Evolutionary conservation across 2,797 vertebrate genomes (phyloP).

Genomic region (Pseudochirops corinnae): DNA sequence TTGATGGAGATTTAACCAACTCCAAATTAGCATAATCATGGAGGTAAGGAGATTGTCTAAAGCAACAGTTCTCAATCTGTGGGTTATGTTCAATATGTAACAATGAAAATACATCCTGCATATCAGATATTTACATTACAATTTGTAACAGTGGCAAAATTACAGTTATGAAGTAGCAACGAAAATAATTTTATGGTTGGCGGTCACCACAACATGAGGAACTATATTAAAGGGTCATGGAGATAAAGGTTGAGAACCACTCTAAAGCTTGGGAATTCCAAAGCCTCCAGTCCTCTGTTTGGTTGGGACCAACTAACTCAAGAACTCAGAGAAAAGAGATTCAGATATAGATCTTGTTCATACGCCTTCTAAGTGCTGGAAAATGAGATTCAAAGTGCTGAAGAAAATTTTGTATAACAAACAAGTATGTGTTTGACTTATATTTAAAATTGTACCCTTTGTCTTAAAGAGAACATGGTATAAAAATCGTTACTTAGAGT

Average conservation of each 20-base stretch:
- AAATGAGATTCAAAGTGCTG: slow-evolving; percentile 45
- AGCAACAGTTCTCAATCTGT: neutral
- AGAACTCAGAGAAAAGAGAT: slow-evolving; percentile 36
- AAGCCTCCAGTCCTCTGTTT: slow-evolving; percentile 64
- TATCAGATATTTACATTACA: too few species aligned
- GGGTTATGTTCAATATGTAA: too few species aligned
- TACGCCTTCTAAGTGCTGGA: slow-evolving; percentile 44
- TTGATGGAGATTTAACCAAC: slow-evolving; percentile 10
- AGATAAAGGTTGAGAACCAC: slow-evolving; percentile 62
- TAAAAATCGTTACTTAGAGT: neutral
- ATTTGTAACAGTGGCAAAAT: too few species aligned
- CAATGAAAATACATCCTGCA: too few species aligned
- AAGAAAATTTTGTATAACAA: slow-evolving; percentile 31
- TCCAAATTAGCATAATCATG: slow-evolving; percentile 71
- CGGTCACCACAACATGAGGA: too few species aligned
- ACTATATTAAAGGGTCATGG: slow-evolving; percentile 31
- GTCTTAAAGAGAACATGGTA: slow-evolving; percentile 16
- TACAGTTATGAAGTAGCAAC: too few species aligned
- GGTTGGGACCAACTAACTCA: slow-evolving; percentile 63
- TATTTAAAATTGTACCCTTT: neutral
- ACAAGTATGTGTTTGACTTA: neutral
- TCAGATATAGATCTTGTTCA: neutral
- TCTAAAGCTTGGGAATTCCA: slow-evolving; percentile 54
- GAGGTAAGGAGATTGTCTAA: slow-evolving; percentile 72
- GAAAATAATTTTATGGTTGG: too few species aligned